Conservation (phyloP, 2,113 vertebrate genomes). For the Phylloscopus trochilus region DNA sequence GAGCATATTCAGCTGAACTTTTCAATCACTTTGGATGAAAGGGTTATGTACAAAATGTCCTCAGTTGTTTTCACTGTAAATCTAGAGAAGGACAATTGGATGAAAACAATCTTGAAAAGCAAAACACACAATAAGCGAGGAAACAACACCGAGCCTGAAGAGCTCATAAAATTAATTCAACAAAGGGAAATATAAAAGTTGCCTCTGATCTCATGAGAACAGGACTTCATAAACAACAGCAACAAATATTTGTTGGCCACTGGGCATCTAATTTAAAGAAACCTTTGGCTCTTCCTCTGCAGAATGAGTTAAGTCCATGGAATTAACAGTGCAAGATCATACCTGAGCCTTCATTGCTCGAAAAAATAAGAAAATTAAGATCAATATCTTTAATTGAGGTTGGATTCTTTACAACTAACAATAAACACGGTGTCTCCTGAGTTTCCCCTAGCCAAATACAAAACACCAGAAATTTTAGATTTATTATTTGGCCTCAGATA, state of each 20-base stretch:
- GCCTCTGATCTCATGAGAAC: not conserved
- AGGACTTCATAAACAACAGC: not conserved
- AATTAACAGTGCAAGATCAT: not conserved
- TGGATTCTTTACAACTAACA: not conserved
- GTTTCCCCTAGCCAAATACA: not conserved
- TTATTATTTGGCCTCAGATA: not conserved
- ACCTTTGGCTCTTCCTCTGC: not conserved
- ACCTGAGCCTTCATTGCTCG: not conserved
- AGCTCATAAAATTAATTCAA: not conserved
- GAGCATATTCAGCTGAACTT: slow-evolving; percentile 32
- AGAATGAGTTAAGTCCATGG: not conserved
- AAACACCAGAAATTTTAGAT: not conserved
- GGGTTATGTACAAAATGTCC: not conserved
- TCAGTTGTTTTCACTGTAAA: slow-evolving; percentile 14
- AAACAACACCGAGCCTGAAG: not conserved
- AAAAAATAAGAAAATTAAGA: not conserved
- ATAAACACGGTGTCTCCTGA: not conserved
- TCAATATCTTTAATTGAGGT: not conserved
- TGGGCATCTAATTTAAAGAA: not conserved
- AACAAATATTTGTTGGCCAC: not conserved
- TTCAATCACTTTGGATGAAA: slow-evolving; percentile 48
- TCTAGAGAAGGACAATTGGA: not conserved
- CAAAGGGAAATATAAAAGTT: not conserved
- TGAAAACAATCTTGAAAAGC: not conserved
- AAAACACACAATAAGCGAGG: not conserved